Evolutionary conservation across 2,797 vertebrate species (phyloP), one percentile per base, ranked within the genome.

Genomic region (Pseudocheirus occidentalis): DNA sequence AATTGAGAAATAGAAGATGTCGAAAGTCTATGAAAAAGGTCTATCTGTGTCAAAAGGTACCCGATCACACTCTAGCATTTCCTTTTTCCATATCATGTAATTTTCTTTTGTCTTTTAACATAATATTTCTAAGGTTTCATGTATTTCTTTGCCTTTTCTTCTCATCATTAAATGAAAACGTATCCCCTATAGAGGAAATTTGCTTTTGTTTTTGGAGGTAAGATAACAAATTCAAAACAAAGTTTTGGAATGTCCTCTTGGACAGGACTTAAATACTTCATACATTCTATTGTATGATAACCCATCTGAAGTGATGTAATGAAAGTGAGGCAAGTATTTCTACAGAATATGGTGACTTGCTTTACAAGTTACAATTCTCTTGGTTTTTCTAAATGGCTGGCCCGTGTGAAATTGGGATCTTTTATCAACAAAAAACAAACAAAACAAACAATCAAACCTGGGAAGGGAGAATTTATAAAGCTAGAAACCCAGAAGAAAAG

Each of bases 31-130:
- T 94, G 66, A 81, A 24, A 81, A 97, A 93, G 0, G 28, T 96
- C 94, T 97, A 56, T 93, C 95, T 55, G 58, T 94, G 87, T 92
- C 12, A 90, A 96, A 97, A 96, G 94, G 31, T 54, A 0, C 24
- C 91, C 66, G 40, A 95, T 87, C 40, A 94, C 50, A 94, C 94
- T 97, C 95, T 58, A 97, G 21, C n/a, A 62, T 94, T 97, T 96
- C 40, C 31, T 95, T 96, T 95, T 95, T 93, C 3, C 91, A 96
- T 95, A 73, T 0, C 1, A 89, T 55, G 4, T 55, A 3, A 91
- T 95, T 97, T 97, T 93, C 93, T 93, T 92, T 97, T 91, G 31
- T 95, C 66, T 95, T 95, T 97, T 95, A 90, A 95, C 96, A 95
- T 50, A 55, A 53, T 24, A 90, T 89, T 81, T 96, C 92, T 97